Base-by-base conservation (phyloP, 2,113 vertebrate species). In the Mus pahari region DNA sequence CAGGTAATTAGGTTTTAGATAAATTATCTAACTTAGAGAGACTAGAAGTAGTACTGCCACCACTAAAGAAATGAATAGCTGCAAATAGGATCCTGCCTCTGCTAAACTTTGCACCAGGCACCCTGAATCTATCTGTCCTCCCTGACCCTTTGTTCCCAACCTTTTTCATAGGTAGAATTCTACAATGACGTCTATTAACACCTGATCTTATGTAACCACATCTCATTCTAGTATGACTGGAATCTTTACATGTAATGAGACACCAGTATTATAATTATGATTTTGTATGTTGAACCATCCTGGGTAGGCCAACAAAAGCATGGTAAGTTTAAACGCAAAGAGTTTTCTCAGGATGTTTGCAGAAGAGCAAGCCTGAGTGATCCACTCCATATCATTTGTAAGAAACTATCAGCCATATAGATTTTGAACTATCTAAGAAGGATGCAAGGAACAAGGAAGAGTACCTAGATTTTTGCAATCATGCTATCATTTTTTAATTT, bases 1-100 rank as follows among this genome's bases (percentile, higher is more conserved):
- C 77, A 94, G 16, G 26, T 33, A 64, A 92, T 3, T 88, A 45
- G 50, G 7, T 71, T 94, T 90, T 86, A 96, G 42, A 68, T 70
- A 81, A 79, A 75, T 16, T 9, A 55, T 83, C 5, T 90, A 74
- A 73, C 83, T 81, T 79, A 81, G 50, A 92, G 70, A 93, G 39
- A 90, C 22, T 33, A 92, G 33, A 95, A 86, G 7, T 60, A 73
- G 9, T 13, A 68, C 31, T 78, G 19, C 1, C 4, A 45, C 31
- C 28, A 77, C 9, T 26, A 86, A 9, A 94, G 71, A 89, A 95
- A 88, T 77, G 28, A 92, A 39, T 20, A 89, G 55, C 42, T 20
- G 68, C 73, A 33, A 91, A n/a, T 45, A 36, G 8, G 16, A 24
- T 64, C 90, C 45, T 88, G 7, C 55, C 33, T 48, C 78, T 82